Conservation (phyloP, 2,888 invertebrate genomes). For the Keiferia lycopersicella region DNA sequence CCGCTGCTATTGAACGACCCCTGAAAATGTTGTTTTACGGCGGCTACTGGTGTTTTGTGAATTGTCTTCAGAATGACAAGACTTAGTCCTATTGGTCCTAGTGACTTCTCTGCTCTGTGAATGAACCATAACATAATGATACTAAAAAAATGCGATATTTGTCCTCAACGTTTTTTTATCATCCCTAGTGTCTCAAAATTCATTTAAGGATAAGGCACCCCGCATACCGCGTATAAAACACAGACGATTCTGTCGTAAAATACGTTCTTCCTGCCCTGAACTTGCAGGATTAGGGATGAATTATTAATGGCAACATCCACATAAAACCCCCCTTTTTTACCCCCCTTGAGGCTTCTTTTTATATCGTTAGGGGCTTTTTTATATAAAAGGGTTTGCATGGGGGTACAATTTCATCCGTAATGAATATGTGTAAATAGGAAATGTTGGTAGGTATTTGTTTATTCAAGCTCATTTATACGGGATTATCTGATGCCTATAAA, state of each 20-base stretch:
- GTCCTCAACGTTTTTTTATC: too few relatives aligned
- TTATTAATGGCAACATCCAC: conserved; percentile 73
- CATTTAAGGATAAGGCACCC: conserved; percentile 12
- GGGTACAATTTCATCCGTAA: conserved; percentile 24
- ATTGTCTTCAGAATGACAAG: not conserved
- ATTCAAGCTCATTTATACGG: not conserved
- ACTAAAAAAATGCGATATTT: too few relatives aligned
- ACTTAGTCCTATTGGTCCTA: too few relatives aligned
- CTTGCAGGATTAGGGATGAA: conserved; percentile 72
- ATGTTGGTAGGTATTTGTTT: not conserved
- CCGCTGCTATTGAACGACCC: conserved; percentile 49
- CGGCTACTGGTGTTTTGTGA: not conserved
- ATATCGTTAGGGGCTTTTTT: conserved; percentile 9
- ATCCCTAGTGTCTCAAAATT: conserved; percentile 17
- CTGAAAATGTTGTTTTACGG: not conserved
- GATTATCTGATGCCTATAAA: not conserved
- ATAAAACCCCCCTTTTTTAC: conserved; percentile 56
- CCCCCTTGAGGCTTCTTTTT: conserved; percentile 40
- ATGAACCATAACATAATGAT: too few relatives aligned
- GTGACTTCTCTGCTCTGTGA: too few relatives aligned
- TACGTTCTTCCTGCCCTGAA: conserved; percentile 58
- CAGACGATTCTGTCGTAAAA: conserved; percentile 66
- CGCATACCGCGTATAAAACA: conserved; percentile 51
- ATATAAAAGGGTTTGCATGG: conserved; percentile 5
- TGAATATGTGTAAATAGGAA: not conserved